Evolutionary conservation across 2,888 invertebrate genomes (phyloP).

Genomic region (Crepidodera aurea): DNA sequence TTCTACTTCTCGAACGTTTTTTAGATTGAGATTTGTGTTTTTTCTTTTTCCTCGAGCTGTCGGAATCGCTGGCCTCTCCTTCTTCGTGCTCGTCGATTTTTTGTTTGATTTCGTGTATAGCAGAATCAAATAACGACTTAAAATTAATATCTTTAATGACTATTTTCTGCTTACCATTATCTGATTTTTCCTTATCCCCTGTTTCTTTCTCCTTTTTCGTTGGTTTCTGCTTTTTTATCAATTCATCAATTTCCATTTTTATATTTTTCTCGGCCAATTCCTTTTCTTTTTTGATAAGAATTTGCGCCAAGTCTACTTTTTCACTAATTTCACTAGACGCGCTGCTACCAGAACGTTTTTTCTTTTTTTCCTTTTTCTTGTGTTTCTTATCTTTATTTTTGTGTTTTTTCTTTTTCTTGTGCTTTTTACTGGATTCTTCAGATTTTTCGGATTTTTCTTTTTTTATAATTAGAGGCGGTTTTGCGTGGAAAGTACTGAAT

Average conservation of each 20-base stretch:
- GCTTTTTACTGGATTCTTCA: conserved; percentile 40
- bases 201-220: conserved; percentile 20
- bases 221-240: conserved; percentile 30
- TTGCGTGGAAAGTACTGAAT: conserved; percentile 80
- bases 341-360: conserved; percentile 55
- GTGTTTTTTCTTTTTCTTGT: conserved; percentile 68
- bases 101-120: conserved; percentile 71
- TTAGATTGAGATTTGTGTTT: conserved; percentile 46
- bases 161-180: conserved; percentile 62
- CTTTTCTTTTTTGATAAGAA: conserved; percentile 57
- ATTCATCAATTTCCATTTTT: conserved; percentile 52
- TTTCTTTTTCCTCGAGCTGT: conserved; percentile 36
- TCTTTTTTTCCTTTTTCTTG: conserved; percentile 63
- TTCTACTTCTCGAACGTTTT: conserved; percentile 41
- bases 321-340: conserved; percentile 31
- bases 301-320: conserved; percentile 55
- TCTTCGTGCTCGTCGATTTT: conserved; percentile 65
- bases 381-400: conserved; percentile 68
- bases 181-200: conserved; percentile 21
- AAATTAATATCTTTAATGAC: conserved; percentile 75
- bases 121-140: conserved; percentile 72
- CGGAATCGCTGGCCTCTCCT: conserved; percentile 54
- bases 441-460: conserved; percentile 55
- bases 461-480: conserved; percentile 66
- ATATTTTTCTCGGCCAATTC: conserved; percentile 53